Evolutionary conservation across 2,888 invertebrate species (phyloP).

Genomic region (Cheilosia vernalis): DNA sequence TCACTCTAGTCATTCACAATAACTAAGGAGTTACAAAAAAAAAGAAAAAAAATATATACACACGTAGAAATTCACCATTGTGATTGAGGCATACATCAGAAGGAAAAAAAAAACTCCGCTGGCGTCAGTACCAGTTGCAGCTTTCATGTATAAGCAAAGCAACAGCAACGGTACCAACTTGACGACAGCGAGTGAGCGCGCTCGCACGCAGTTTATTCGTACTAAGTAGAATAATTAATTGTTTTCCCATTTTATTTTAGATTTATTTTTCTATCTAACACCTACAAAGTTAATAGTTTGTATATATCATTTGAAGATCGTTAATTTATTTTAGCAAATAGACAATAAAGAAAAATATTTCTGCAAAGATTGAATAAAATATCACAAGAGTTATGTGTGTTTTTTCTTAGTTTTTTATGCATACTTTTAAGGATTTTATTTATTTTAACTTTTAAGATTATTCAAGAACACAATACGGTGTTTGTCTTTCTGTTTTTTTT

Average conservation of each 20-base stretch:
- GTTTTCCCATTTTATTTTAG: slow-evolving; percentile 44
- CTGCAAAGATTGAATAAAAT: slow-evolving; percentile 57
- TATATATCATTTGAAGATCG: slow-evolving; percentile 50
- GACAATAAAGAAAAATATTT: slow-evolving; percentile 68
- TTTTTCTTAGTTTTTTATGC: slow-evolving; percentile 22
- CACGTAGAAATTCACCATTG: slow-evolving; percentile 33
- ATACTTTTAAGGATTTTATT: slow-evolving; percentile 55
- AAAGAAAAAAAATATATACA: background rate
- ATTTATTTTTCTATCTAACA: slow-evolving; percentile 21
- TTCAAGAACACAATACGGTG: slow-evolving; percentile 28
- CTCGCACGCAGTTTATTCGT: slow-evolving; percentile 52
- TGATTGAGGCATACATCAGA: slow-evolving; percentile 38
- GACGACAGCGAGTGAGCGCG: slow-evolving; percentile 39
- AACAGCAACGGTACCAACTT: background rate
- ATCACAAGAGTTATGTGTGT: slow-evolving; percentile 30
- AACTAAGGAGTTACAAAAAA: slow-evolving; percentile 57
- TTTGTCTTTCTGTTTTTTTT: slow-evolving; percentile 15
- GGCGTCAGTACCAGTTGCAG: background rate
- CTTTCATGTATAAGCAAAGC: too few relatives aligned
- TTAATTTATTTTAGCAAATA: slow-evolving; percentile 75
- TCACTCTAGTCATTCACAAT: slow-evolving; percentile 78
- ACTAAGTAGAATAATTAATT: slow-evolving; percentile 64
- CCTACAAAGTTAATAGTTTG: slow-evolving; percentile 59
- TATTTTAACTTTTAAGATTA: slow-evolving; percentile 64
- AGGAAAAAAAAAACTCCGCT: background rate